These are phyloP conservation scores for Trichopoda pennipes DNA, from an alignment of 2,888 invertebrate species.

Conservation along the genomic window DNA sequence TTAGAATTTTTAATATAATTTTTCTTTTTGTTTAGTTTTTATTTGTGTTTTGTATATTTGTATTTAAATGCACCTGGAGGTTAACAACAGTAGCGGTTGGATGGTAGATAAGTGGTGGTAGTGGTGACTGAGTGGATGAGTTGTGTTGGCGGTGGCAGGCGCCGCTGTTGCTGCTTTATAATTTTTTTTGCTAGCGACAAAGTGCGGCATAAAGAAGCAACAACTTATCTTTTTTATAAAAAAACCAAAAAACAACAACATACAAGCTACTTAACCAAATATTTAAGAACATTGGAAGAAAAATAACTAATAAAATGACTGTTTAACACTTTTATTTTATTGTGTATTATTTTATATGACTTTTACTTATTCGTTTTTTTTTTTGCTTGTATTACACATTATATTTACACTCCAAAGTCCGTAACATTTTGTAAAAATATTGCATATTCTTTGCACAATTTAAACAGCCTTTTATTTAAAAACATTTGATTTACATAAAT, in stretches of 20 bases:
- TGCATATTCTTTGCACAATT: conserved; percentile 2
- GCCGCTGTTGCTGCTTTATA: conserved; percentile 58
- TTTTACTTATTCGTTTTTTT: conserved; percentile 44
- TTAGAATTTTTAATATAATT: conserved; percentile 54
- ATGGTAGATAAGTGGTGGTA: conserved; percentile 51
- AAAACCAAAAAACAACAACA: conserved; percentile 60
- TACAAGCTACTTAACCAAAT: conserved; percentile 40
- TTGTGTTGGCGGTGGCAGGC: conserved; percentile 56
- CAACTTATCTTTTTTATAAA: conserved; percentile 58
- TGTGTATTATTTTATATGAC: conserved; percentile 24
- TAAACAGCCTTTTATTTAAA: conserved; percentile 7
- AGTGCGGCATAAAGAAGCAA: conserved; percentile 65
- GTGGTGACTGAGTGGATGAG: conserved; percentile 39
- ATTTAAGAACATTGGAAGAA: conserved; percentile 40
- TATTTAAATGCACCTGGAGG: conserved; percentile 63
- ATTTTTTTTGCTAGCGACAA: conserved; percentile 59
- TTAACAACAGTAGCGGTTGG: conserved; percentile 62
- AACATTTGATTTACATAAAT: conserved; percentile 4
- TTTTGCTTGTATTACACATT: conserved; percentile 59
- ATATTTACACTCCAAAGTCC: conserved; percentile 61
- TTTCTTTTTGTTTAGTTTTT: conserved; percentile 29
- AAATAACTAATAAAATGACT: conserved; percentile 34
- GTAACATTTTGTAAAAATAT: conserved; percentile 54
- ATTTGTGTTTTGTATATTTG: conserved; percentile 30
- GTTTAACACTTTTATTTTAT: conserved; percentile 34